Percentiles rank a stretch among this genome's conserved stretches.
phyloP scores from a whole-genome alignment of 2,113 vertebrate genomes.

The Phyllostomus discolor region DNA sequence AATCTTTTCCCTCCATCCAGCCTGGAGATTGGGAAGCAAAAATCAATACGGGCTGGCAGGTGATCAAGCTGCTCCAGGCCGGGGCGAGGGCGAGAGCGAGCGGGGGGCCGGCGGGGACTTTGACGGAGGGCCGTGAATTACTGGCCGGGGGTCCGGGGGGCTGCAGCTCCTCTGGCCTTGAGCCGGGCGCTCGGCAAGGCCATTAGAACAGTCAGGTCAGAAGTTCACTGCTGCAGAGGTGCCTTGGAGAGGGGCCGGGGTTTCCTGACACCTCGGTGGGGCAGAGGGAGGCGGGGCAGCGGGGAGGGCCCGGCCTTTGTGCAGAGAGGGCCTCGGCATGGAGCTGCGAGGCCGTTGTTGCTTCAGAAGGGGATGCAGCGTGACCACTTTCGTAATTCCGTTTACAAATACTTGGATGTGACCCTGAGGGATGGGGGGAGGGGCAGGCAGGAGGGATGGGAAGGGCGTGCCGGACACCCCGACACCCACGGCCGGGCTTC shows the following conservation, averaged over 20 bases:
- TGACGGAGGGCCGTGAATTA: slow-evolving; percentile 79
- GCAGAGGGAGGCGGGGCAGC: neutral
- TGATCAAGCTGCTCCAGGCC: slow-evolving; percentile 92
- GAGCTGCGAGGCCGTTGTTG: accelerated
- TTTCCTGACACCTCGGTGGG: neutral
- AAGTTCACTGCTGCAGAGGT: slow-evolving; percentile 76
- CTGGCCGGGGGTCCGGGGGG: slow-evolving; percentile 66
- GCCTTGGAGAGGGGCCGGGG: slow-evolving; percentile 63
- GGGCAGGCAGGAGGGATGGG: neutral
- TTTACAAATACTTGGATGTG: neutral
- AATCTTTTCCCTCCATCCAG: slow-evolving; percentile 98
- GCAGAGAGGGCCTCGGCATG: neutral
- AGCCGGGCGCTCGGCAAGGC: slow-evolving; percentile 75
- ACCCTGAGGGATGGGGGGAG: neutral
- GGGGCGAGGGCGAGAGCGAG: slow-evolving; percentile 74
- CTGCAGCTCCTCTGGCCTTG: slow-evolving; percentile 78
- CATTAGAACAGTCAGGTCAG: slow-evolving; percentile 79
- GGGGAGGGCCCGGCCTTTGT: neutral
- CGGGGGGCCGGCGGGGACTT: neutral
- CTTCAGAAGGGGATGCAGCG: neutral
- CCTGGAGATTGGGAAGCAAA: slow-evolving; percentile 99
- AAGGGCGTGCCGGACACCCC: neutral
- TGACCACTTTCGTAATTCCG: neutral
- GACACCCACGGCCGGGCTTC: neutral
- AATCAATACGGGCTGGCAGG: slow-evolving; percentile 99